Base-by-base conservation (phyloP, 2,888 invertebrate genomes). In the Eupithecia centaureata region DNA sequence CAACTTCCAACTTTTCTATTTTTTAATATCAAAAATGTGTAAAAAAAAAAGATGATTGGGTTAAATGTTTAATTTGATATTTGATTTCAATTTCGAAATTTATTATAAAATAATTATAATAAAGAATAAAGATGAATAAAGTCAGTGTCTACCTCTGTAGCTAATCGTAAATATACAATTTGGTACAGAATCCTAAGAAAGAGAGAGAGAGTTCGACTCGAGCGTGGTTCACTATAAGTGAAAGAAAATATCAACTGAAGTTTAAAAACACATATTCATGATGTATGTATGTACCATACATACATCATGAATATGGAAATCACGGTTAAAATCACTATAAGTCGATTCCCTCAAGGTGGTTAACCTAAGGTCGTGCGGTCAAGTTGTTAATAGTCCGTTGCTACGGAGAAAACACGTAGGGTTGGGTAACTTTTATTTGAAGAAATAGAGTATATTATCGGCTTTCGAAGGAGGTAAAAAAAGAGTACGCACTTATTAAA, bases 321-420 rank as follows among this genome's bases (percentile, higher is more conserved):
- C 15, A n/a, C 22, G n/a, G 30, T 18, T 30, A 18, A 57, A 56
- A 65, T 42, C 56, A 56, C 27, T 47, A 56, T 28, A 32, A 33
- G 32, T 51, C 42, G 13, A 42, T 64, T 71, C 65, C 42, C 61
- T 72, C 68, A 77, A 82, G 83, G 82, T 82, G 79, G 73, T 82
- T 83, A 79, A 81, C 80, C 78, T 71, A 74, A 79, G 84, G 82
- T 80, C 80, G 80, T 70, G 77, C 82, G 85, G 85, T 85, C 84
- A 85, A 78, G 76, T 74, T 77, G 75, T 74, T 77, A 66, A 68
- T 68, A 62, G 51, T 32, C 54, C 68, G 76, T 76, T 72, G 70
- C 72, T 67, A 75, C 30, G 75, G 71, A 63, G 70, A 68, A 67
- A 56, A 58, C 62, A 30, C n/a, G n/a, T n/a, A n/a, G n/a, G n/a